These are phyloP conservation scores for Silurus asotus DNA, from an alignment of 2,113 vertebrate genomes.

Conservation along the genomic window DNA sequence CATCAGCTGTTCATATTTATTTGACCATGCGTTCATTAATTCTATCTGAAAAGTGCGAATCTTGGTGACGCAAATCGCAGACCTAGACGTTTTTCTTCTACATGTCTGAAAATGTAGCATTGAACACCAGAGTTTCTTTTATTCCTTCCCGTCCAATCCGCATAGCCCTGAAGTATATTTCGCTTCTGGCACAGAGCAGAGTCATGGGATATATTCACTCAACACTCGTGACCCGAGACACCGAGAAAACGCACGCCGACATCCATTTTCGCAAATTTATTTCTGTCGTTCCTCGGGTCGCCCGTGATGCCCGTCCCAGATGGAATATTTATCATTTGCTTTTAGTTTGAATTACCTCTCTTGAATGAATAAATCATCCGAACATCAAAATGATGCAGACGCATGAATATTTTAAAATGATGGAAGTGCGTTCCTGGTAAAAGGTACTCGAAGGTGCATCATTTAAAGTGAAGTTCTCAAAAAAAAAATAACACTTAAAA, in stretches of 20 bases:
- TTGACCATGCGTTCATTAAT: too few species aligned
- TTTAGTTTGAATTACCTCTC: constrained; percentile 58
- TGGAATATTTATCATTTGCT: constrained; percentile 63
- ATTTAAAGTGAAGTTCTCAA: constrained; percentile 37
- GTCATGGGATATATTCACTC: constrained; percentile 7
- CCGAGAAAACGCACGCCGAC: background rate
- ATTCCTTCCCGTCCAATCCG: background rate
- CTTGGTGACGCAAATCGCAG: background rate
- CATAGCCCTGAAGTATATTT: constrained; percentile 4
- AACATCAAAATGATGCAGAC: constrained; percentile 60
- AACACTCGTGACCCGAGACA: constrained; percentile 8
- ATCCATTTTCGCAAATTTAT: constrained; percentile 55
- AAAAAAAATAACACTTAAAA: constrained; percentile 4
- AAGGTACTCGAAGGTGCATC: constrained; percentile 43
- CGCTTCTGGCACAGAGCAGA: constrained; percentile 13
- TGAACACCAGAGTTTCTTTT: too few species aligned
- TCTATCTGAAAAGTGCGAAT: background rate
- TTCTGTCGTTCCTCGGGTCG: constrained; percentile 42
- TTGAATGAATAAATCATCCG: constrained; percentile 59
- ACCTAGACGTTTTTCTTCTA: background rate
- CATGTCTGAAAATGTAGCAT: background rate
- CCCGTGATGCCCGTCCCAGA: constrained; percentile 47
- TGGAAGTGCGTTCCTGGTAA: constrained; percentile 46
- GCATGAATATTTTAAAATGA: constrained; percentile 57
- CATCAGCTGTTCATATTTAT: too few species aligned